A percentile compares a stretch with the other conserved stretches of the same genome.
These are phyloP conservation scores for Falcaria lacertinaria DNA, from an alignment of 2,888 invertebrate species.

Conservation along the genomic window DNA sequence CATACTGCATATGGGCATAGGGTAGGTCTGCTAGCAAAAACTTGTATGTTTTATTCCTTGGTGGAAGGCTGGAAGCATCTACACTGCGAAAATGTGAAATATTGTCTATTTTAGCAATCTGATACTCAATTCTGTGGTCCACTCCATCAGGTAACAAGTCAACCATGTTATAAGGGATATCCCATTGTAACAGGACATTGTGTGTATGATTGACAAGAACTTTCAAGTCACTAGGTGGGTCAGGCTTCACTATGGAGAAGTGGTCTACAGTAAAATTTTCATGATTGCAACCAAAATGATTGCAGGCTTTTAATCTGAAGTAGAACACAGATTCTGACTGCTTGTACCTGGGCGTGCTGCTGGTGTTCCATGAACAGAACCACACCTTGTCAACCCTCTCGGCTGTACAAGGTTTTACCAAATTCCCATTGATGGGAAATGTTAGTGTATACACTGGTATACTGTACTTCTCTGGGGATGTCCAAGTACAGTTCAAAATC, in stretches of 20 bases:
- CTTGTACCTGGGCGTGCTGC: slow-evolving; percentile 61
- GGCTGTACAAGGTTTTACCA: slow-evolving; percentile 35
- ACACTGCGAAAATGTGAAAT: slow-evolving; percentile 62
- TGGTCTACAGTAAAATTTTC: slow-evolving; percentile 80
- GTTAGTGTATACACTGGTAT: slow-evolving; percentile 44
- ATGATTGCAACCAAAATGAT: slow-evolving; percentile 78
- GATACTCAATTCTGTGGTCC: slow-evolving; percentile 67
- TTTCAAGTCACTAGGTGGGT: slow-evolving; percentile 44
- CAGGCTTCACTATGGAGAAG: slow-evolving; percentile 67
- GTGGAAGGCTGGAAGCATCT: slow-evolving; percentile 44
- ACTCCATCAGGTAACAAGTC: slow-evolving; percentile 53
- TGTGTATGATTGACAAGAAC: slow-evolving; percentile 46
- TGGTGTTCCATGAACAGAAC: slow-evolving; percentile 52
- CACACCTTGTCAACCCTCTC: slow-evolving; percentile 21
- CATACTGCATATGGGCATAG: slow-evolving; percentile 85
- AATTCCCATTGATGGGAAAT: slow-evolving; percentile 39
- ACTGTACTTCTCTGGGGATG: slow-evolving; percentile 68
- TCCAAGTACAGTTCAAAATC: slow-evolving; percentile 87
- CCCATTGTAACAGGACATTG: slow-evolving; percentile 59
- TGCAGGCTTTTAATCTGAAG: slow-evolving; percentile 81
- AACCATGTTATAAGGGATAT: slow-evolving; percentile 51
- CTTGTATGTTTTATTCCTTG: slow-evolving; percentile 54
- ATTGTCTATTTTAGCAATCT: slow-evolving; percentile 69
- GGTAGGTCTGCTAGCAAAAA: slow-evolving; percentile 76
- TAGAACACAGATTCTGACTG: slow-evolving; percentile 67